Evolutionary conservation across 2,113 vertebrate genomes (phyloP).

Genomic region (Myodes glareolus): DNA sequence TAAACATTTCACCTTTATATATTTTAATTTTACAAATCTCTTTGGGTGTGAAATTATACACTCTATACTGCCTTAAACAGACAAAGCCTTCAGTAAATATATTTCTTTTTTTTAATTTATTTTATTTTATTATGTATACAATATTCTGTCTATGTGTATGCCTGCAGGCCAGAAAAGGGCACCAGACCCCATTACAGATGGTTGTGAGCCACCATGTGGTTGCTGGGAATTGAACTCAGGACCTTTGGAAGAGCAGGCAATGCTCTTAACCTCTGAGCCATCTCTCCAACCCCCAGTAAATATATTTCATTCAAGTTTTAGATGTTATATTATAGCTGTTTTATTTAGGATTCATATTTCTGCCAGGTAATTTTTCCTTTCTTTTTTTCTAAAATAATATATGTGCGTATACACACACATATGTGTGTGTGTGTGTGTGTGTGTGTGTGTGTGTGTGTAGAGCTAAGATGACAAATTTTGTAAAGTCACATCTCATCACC

Average conservation of each 20-base stretch:
- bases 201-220: too few relatives aligned
- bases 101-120: too few relatives aligned
- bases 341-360: constrained; percentile 45
- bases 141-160: too few relatives aligned
- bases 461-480: neutral
- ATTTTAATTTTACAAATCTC: neutral
- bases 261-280: too few relatives aligned
- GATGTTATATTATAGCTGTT: neutral
- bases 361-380: neutral
- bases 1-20: constrained; percentile 29
- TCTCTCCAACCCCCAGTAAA: too few relatives aligned
- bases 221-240: too few relatives aligned
- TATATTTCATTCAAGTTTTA: constrained; percentile 50
- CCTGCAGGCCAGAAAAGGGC: too few relatives aligned
- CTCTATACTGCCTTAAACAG: neutral
- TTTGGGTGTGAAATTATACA: neutral
- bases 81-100: constrained; percentile 11
- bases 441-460: neutral
- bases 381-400: neutral
- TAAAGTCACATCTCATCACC: neutral
- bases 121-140: too few relatives aligned
- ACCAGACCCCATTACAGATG: too few relatives aligned
- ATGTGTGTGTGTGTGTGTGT: neutral
- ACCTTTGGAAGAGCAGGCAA: too few relatives aligned
- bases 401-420: neutral